Percentiles rank a stretch among this genome's conserved stretches.
phyloP scores from a whole-genome alignment of 2,797 vertebrate species.

The Ceryle rudis region DNA sequence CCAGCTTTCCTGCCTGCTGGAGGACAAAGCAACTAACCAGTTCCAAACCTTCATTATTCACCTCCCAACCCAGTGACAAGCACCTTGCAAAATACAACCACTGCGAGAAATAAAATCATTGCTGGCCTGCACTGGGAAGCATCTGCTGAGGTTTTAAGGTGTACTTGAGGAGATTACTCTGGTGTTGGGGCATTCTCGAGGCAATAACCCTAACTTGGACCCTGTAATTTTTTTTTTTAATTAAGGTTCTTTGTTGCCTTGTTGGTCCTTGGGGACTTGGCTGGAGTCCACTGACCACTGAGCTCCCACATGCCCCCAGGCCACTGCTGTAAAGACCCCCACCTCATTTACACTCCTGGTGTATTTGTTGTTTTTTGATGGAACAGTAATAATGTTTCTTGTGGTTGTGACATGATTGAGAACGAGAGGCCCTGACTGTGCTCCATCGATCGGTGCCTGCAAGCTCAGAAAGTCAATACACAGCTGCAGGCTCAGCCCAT shows the following conservation, averaged over 20 bases:
- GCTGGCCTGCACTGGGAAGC: background rate
- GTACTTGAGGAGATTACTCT: background rate
- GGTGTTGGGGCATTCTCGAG: background rate
- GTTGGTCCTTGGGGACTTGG: background rate
- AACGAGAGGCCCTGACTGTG: background rate
- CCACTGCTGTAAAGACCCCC: background rate
- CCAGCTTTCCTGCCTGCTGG: background rate
- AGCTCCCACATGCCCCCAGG: rapidly evolving
- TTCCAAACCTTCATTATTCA: background rate
- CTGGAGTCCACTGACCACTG: rapidly evolving
- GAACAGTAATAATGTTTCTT: background rate
- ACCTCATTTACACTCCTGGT: background rate
- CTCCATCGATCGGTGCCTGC: constrained; percentile 2
- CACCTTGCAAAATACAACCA: rapidly evolving
- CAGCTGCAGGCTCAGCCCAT: background rate
- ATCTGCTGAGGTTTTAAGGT: background rate
- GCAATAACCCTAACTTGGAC: background rate
- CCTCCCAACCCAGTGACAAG: rapidly evolving
- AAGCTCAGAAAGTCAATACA: background rate
- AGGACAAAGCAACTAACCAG: background rate
- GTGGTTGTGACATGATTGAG: background rate
- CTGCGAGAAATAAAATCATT: background rate
- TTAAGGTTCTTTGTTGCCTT: background rate
- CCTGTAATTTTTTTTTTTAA: background rate
- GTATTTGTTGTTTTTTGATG: background rate